phyloP scores from a whole-genome alignment of 2,888 invertebrate genomes.

The Drosophila anomalata region DNA sequence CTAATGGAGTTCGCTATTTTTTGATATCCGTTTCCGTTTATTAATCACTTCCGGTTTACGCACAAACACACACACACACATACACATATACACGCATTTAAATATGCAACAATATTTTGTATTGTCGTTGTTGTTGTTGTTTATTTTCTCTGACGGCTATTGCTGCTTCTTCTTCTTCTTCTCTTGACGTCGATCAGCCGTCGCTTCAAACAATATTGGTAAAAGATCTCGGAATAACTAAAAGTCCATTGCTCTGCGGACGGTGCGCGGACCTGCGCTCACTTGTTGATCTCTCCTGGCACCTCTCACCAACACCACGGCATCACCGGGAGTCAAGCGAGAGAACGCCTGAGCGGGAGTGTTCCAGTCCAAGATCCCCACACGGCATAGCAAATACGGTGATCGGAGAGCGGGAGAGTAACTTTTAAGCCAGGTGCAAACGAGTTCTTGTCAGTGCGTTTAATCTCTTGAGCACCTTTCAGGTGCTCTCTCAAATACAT shows the following conservation, averaged over 20 bases:
- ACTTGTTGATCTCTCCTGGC: slow-evolving; percentile 64
- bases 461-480: slow-evolving; percentile 43
- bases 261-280: slow-evolving; percentile 84
- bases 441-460: slow-evolving; percentile 40
- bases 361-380: slow-evolving; percentile 22
- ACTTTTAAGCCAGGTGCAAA: slow-evolving; percentile 40
- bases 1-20: slow-evolving; percentile 1
- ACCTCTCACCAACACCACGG: slow-evolving; percentile 15
- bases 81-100: not conserved
- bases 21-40: not conserved
- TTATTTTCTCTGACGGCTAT: slow-evolving; percentile 33
- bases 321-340: slow-evolving; percentile 13
- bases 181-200: slow-evolving; percentile 67
- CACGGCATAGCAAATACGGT: slow-evolving; percentile 7
- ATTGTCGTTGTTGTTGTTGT: slow-evolving; percentile 13
- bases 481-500: slow-evolving; percentile 8
- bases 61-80: slow-evolving; percentile 4
- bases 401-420: slow-evolving; percentile 15
- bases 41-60: slow-evolving; percentile 20
- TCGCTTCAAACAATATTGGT: slow-evolving; percentile 84
- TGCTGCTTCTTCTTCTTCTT: slow-evolving; percentile 40
- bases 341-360: slow-evolving; percentile 5
- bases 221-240: slow-evolving; percentile 84
- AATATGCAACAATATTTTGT: slow-evolving; percentile 1
- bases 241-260: slow-evolving; percentile 83